Conservation (phyloP, 2,797 vertebrate genomes). For the Peromyscus attwateri region DNA sequence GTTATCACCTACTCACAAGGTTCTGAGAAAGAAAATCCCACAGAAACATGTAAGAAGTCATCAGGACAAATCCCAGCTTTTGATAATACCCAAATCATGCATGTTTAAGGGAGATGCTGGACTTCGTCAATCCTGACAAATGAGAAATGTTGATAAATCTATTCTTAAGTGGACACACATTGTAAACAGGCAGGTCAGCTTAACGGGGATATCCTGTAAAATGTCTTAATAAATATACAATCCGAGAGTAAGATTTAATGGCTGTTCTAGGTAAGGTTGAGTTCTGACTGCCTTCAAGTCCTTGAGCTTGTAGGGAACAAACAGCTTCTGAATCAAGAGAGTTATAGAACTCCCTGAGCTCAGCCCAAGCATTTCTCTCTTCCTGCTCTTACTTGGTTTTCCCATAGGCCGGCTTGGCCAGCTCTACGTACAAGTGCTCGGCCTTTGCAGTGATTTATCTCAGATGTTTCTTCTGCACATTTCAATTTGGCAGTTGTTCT, state of each 20-base stretch:
- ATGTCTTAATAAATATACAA: constrained; percentile 77
- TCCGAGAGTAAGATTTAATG: constrained; percentile 62
- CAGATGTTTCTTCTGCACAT: constrained; percentile 87
- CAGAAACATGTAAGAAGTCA: constrained; percentile 29
- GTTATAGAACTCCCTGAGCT: constrained; percentile 63
- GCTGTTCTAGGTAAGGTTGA: constrained; percentile 64
- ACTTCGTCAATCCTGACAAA: constrained; percentile 80
- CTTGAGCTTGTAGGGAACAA: constrained; percentile 65
- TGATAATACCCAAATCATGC: constrained; percentile 54
- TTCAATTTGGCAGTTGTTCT: constrained; percentile 86
- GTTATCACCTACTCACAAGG: background rate
- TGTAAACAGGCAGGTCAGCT: constrained; percentile 82
- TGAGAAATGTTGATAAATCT: constrained; percentile 81
- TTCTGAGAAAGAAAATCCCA: constrained; percentile 53
- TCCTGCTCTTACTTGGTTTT: constrained; percentile 82
- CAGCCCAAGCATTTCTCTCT: constrained; percentile 82
- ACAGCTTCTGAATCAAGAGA: constrained; percentile 71
- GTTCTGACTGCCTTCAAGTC: constrained; percentile 70
- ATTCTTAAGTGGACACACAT: constrained; percentile 76
- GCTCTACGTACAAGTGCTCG: constrained; percentile 87
- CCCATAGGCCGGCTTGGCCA: constrained; percentile 85
- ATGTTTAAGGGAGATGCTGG: constrained; percentile 73
- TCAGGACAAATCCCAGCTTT: constrained; percentile 58
- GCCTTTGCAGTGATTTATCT: constrained; percentile 88
- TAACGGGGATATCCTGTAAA: constrained; percentile 76